phyloP scores from a whole-genome alignment of 2,797 vertebrate genomes.

The Neopelma chrysocephalum region DNA sequence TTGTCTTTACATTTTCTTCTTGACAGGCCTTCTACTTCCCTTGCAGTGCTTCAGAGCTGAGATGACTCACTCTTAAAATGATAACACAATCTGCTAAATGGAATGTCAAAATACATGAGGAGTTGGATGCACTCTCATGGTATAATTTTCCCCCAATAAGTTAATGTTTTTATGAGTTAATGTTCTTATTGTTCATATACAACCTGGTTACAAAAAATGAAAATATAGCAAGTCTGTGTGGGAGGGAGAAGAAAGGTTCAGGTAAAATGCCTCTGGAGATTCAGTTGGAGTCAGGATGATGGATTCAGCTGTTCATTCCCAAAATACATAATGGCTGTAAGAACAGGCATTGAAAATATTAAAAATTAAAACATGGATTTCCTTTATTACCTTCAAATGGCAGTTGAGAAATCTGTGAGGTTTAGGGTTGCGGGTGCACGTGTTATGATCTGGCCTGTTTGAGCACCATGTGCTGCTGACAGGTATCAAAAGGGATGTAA shows the following conservation, averaged over 20 bases:
- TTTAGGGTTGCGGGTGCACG: not conserved
- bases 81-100: conserved; percentile 27
- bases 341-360: conserved; percentile 25
- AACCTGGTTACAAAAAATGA: not conserved
- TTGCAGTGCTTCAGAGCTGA: conserved; percentile 13
- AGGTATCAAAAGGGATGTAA: conserved; percentile 6
- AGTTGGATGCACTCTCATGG: not conserved
- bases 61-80: conserved; percentile 19
- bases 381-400: conserved; percentile 19
- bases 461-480: conserved; percentile 17
- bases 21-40: not conserved
- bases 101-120: conserved; percentile 12
- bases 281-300: not conserved
- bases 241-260: conserved; percentile 27
- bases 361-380: conserved; percentile 48
- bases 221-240: not conserved
- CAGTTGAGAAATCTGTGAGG: not conserved
- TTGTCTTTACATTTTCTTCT: conserved; percentile 1
- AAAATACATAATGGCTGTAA: conserved; percentile 11
- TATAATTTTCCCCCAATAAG: not conserved
- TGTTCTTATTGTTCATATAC: not conserved
- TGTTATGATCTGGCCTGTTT: not conserved
- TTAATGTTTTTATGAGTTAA: conserved; percentile 41
- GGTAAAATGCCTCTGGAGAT: conserved; percentile 30
- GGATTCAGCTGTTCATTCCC: conserved; percentile 26